Conservation (phyloP, 1,140 invertebrate genomes). For the Listronotus bonariensis region DNA sequence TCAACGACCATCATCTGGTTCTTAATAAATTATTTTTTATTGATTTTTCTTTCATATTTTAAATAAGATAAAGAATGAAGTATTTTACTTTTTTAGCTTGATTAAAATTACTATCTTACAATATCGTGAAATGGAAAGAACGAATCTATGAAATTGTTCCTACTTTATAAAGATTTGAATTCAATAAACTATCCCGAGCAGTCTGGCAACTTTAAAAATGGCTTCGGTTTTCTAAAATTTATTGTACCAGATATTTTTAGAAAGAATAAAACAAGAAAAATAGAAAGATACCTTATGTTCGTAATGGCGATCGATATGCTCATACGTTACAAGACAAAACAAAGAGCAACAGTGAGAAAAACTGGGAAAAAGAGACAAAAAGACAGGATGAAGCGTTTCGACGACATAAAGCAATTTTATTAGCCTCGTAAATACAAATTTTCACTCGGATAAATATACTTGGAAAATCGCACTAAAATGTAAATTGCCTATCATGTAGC, state of each 20-base stretch:
- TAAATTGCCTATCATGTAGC: conserved; percentile 26
- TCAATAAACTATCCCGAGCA: conserved; percentile 5
- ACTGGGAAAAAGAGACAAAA: conserved; percentile 27
- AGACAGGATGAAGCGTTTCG: conserved; percentile 29
- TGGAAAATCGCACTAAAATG: conserved; percentile 30
- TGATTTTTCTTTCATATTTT: no score
- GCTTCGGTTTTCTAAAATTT: conserved; percentile 9
- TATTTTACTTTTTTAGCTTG: no score
- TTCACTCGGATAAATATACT: conserved; percentile 37
- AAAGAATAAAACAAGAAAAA: conserved; percentile 18
- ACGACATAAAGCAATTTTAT: conserved; percentile 41
- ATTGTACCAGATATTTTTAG: conserved; percentile 4
- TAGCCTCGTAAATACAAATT: conserved; percentile 37
- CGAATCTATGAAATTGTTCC: no score
- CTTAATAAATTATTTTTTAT: no score
- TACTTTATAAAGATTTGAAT: no score
- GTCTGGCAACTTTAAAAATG: conserved; percentile 9
- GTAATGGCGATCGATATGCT: conserved; percentile 35
- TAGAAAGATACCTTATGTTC: conserved; percentile 37
- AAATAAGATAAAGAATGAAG: no score
- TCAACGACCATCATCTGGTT: no score
- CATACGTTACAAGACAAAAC: conserved; percentile 35
- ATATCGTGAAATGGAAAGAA: no score
- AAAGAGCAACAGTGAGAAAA: conserved; percentile 23
- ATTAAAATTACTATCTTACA: no score